Evolutionary conservation across 1,140 invertebrate genomes (phyloP), one percentile per base, ranked within the genome.

Genomic region (Anoplophora glabripennis): DNA sequence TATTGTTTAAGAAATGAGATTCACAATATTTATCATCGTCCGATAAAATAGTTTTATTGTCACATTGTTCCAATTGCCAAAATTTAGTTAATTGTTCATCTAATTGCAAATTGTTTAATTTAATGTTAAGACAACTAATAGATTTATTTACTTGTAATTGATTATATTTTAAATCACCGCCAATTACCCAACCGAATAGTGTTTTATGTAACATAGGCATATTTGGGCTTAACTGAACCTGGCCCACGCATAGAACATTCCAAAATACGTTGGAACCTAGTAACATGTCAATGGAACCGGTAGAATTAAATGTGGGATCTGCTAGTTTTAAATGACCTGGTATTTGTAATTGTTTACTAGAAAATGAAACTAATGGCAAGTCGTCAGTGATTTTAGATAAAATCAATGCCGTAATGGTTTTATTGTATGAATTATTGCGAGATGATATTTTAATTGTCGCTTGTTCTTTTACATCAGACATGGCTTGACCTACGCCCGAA

Each of bases 191-290:
- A 9, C 66, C 70, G 8, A 75, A 53, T 41, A 67, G 36, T 3
- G 65, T 71, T 63, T 73, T 66, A 28, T 70, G 69, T 8, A 73
- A 12, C 28, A 46, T 63, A 4, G 63, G 68, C n/a, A 64, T 38
- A 15, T 59, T 54, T n/a, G 38, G 42, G 14, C 54, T 63, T 12
- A 63, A 46, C 40, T 66, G 65, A 14, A 68, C 62, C 51, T 64
- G 42, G 9, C 64, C 64, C 8, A 52, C 53, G 21, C 61, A 59
- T 1, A 73, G 41, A 44, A 74, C 33, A 7, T 69, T 46, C 59
- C 21, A 28, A 28, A 28, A 28, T 28, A 28, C 21, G 21, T 28
- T 28, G 21, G 21, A 28, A 28, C 21, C 21, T 28, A 28, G 5
- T 28, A 28, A 5, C 21, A 28, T 28, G 3, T 28, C 21, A 28